Conservation (phyloP, 2,113 vertebrate genomes). For the Archilochus colubris region DNA sequence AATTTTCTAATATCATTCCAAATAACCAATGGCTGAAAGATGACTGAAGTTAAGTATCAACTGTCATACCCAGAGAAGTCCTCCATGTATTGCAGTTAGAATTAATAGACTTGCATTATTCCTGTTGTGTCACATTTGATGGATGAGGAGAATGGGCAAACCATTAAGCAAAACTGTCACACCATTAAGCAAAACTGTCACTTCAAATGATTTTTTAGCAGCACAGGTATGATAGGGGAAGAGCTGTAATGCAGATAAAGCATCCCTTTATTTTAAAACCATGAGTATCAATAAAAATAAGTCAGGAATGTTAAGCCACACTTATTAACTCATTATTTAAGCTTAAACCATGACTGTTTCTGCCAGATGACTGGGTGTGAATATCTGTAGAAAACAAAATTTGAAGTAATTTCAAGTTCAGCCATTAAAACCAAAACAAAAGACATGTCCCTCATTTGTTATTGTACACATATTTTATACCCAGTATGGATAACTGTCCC, state of each 20-base stretch:
- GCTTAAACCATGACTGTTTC: not conserved
- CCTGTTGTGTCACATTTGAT: not conserved
- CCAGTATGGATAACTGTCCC: not conserved
- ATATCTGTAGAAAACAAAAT: not conserved
- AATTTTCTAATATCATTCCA: not conserved
- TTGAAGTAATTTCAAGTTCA: not conserved
- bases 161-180: not conserved
- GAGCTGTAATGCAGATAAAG: not conserved
- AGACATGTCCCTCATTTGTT: not conserved
- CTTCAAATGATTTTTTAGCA: not conserved
- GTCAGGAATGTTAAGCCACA: not conserved
- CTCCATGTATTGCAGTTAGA: fast-evolving
- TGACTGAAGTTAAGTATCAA: not conserved
- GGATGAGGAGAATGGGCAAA: not conserved
- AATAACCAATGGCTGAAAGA: not conserved
- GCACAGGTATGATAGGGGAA: not conserved
- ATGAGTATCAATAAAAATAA: not conserved
- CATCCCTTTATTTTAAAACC: not conserved
- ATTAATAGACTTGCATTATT: not conserved
- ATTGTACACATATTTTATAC: not conserved
- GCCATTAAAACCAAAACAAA: not conserved
- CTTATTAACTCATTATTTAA: not conserved
- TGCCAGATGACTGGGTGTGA: not conserved
- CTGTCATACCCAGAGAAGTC: not conserved
- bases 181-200: not conserved